phyloP scores from a whole-genome alignment of 2,888 invertebrate species.

The Chrysotoxum bicinctum region DNA sequence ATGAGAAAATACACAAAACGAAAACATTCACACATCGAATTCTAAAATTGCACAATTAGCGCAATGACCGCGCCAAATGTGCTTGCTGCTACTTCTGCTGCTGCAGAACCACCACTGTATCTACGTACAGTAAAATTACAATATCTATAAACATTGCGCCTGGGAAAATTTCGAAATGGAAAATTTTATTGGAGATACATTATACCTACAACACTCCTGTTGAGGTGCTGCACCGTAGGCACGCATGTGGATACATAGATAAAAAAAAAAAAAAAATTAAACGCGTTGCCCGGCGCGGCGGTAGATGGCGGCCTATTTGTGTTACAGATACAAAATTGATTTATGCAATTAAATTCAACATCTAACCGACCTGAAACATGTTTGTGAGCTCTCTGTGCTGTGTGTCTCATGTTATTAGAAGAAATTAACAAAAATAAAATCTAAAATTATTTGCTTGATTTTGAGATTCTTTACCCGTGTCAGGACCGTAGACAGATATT shows the following conservation, averaged over 20 bases:
- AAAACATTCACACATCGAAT: slow-evolving; percentile 52
- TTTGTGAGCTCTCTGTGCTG: slow-evolving; percentile 14
- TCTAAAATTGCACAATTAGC: slow-evolving; percentile 72
- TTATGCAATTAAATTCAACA: slow-evolving; percentile 67
- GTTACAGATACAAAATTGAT: slow-evolving; percentile 66
- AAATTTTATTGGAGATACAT: slow-evolving; percentile 42
- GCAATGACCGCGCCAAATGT: slow-evolving; percentile 70
- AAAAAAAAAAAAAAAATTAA: background rate
- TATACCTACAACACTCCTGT: background rate
- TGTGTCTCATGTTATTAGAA: slow-evolving; percentile 37
- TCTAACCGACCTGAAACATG: slow-evolving; percentile 53
- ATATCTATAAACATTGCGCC: slow-evolving; percentile 28
- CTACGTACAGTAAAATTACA: background rate
- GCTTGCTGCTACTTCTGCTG: background rate
- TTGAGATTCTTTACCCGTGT: background rate
- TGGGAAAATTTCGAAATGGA: slow-evolving; percentile 67
- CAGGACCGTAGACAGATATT: background rate
- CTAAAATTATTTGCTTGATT: slow-evolving; percentile 32
- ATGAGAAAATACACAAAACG: slow-evolving; percentile 33
- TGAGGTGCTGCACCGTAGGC: slow-evolving; percentile 1
- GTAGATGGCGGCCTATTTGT: slow-evolving; percentile 49
- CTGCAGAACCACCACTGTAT: background rate
- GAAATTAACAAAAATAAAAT: slow-evolving; percentile 1
- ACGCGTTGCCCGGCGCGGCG: slow-evolving; percentile 4
- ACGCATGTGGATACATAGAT: slow-evolving; percentile 6